Percentiles rank a stretch among this genome's conserved stretches.
These are phyloP conservation scores for Tachina lurida DNA, from an alignment of 2,888 invertebrate genomes.

Conservation along the genomic window DNA sequence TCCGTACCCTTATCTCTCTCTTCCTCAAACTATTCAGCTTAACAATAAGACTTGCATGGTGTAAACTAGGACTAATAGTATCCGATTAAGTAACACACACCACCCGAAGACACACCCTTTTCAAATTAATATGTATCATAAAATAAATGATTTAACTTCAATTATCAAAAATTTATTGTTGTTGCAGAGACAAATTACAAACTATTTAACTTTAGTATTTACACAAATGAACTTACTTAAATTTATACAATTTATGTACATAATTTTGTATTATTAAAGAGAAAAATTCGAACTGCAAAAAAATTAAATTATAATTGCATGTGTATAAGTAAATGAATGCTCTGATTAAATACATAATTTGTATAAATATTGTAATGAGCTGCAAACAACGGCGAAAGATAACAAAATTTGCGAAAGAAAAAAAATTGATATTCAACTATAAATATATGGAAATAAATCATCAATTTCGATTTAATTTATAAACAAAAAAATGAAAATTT, in stretches of 20 bases:
- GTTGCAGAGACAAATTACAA: conserved; percentile 55
- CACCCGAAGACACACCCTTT: not conserved
- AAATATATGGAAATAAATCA: conserved; percentile 31
- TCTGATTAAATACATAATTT: conserved; percentile 56
- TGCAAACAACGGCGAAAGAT: conserved; percentile 39
- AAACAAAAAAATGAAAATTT: not conserved
- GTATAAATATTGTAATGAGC: conserved; percentile 50
- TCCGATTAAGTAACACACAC: not conserved
- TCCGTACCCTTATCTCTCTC: too few relatives aligned
- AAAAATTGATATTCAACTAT: conserved; percentile 10
- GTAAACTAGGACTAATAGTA: too few relatives aligned
- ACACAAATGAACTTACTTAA: not conserved
- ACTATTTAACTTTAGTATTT: conserved; percentile 42
- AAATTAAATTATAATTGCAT: not conserved
- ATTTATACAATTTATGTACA: not conserved
- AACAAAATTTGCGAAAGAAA: conserved; percentile 19
- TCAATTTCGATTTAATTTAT: conserved; percentile 13
- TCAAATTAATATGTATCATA: not conserved
- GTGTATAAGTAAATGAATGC: conserved; percentile 1
- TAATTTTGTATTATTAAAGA: conserved; percentile 25
- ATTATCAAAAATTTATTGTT: conserved; percentile 53
- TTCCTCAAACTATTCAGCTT: too few relatives aligned
- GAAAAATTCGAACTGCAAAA: not conserved
- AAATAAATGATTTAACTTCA: conserved; percentile 49
- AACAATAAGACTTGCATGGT: too few relatives aligned